Evolutionary conservation across 2,113 vertebrate species (phyloP), one percentile per base, ranked within the genome.

Genomic region (Alaudala cheleensis): DNA sequence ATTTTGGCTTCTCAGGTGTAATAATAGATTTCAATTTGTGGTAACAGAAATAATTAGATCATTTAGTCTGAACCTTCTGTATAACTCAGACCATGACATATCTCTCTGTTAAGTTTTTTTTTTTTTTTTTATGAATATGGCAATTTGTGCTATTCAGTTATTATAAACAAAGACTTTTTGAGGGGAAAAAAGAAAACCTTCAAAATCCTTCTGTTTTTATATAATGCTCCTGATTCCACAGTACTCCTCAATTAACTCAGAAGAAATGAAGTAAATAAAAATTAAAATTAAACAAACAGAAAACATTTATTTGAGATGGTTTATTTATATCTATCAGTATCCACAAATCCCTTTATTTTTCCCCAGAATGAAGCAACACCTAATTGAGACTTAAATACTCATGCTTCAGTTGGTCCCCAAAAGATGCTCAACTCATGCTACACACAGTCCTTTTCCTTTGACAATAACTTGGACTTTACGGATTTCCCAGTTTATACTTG

Each of bases 101-200:
- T 44, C 8, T 76, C 53, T 58, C 14, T 28, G 7, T 34, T 76
- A 50, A 10, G 37, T 37, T 37, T 37, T 37, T 37, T 37, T 3
- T 14, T 54, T 37, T 53, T 29, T 24, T 60, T 57, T 25, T 39
- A 62, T 57, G 4, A 47, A 21, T 58, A 10, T 22, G 28, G 23
- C 15, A 81, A 23, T 13, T 12, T 56, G 2, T 57, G 15, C 44
- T 86, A 57, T 25, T 70, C 37, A 64, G 26, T 56, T 81, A 70
- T 31, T 65, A 58, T 37, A 89, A 81, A 44, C 2, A 49, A 83
- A 47, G 3, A 56, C 12, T 9, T 60, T 86, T 22, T 71, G 4
- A 39, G 8, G 0, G 16, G 5, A 11, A 54, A n/a, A 65, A 33
- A 44, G 10, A 4, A 0, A 0, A 6, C 23, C 23, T 58, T 15